These are phyloP conservation scores for Tupaia tana DNA, from an alignment of 2,113 vertebrate species.

Conservation along the genomic window DNA sequence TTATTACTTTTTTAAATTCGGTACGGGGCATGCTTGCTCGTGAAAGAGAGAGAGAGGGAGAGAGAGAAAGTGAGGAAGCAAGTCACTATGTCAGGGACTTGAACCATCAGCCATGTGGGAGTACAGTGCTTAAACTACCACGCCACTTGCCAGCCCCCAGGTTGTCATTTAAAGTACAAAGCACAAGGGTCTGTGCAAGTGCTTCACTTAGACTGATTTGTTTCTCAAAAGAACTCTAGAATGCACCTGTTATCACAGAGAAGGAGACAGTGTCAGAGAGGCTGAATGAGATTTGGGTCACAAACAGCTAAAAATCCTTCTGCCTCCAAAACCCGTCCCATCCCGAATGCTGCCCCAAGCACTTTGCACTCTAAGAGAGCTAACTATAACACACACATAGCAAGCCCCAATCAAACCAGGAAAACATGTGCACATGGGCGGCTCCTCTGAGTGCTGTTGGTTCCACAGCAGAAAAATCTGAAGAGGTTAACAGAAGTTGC, in stretches of 20 bases:
- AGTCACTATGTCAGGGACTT: too few relatives aligned
- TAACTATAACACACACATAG: not conserved
- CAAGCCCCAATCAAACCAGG: not conserved
- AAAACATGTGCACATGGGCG: too few relatives aligned
- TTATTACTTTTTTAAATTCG: too few relatives aligned
- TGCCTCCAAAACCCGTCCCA: not conserved
- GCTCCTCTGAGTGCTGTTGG: not conserved
- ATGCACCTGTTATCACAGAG: not conserved
- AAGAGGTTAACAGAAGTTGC: not conserved
- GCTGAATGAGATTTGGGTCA: too few relatives aligned
- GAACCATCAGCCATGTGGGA: too few relatives aligned
- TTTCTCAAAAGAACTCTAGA: not conserved
- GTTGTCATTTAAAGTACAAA: rapidly evolving
- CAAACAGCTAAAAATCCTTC: not conserved
- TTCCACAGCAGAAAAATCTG: not conserved
- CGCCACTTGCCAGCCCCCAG: too few relatives aligned
- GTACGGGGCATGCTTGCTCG: too few relatives aligned
- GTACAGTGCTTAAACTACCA: too few relatives aligned
- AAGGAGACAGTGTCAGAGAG: not conserved
- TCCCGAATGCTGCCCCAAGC: not conserved
- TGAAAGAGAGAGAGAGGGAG: too few relatives aligned
- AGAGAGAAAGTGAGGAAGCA: too few relatives aligned
- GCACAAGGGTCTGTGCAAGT: not conserved
- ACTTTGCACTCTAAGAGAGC: not conserved
- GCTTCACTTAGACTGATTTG: not conserved